These are phyloP conservation scores for Marisa cornuarietis DNA, from an alignment of 1,140 invertebrate genomes.

Conservation along the genomic window DNA sequence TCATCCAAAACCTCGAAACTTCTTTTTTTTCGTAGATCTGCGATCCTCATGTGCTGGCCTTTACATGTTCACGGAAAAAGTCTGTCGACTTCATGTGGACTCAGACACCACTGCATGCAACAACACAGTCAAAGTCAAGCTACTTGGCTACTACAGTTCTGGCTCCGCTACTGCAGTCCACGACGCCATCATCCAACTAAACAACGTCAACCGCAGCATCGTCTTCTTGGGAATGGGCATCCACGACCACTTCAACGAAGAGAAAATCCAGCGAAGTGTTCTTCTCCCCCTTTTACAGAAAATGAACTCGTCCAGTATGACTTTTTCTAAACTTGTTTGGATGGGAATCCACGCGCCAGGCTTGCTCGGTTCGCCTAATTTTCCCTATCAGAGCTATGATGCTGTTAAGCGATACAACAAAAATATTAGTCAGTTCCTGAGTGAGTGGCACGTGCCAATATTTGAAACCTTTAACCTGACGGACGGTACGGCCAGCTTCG, in stretches of 20 bases:
- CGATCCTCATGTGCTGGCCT: background rate
- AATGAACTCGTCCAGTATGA: background rate
- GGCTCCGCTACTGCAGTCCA: background rate
- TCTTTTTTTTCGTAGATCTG: background rate
- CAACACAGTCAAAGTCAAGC: background rate
- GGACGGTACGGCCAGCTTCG: conserved; percentile 24
- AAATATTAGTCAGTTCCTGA: background rate
- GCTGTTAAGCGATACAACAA: conserved; percentile 12
- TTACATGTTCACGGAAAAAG: background rate
- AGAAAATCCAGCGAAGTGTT: background rate
- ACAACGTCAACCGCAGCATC: background rate
- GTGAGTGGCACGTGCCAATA: conserved; percentile 12
- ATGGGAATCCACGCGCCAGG: background rate
- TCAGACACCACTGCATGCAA: background rate
- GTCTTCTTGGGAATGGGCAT: conserved; percentile 1
- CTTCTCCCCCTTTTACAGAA: background rate
- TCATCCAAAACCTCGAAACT: no score
- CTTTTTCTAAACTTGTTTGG: background rate
- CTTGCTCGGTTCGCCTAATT: background rate
- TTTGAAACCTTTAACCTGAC: conserved; percentile 22
- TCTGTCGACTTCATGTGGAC: background rate
- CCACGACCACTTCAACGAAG: background rate
- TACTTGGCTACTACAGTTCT: background rate
- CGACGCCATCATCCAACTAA: background rate
- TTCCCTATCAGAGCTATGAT: background rate